These are phyloP conservation scores for Cebus imitator DNA, from an alignment of 2,113 vertebrate genomes.

Conservation along the genomic window DNA sequence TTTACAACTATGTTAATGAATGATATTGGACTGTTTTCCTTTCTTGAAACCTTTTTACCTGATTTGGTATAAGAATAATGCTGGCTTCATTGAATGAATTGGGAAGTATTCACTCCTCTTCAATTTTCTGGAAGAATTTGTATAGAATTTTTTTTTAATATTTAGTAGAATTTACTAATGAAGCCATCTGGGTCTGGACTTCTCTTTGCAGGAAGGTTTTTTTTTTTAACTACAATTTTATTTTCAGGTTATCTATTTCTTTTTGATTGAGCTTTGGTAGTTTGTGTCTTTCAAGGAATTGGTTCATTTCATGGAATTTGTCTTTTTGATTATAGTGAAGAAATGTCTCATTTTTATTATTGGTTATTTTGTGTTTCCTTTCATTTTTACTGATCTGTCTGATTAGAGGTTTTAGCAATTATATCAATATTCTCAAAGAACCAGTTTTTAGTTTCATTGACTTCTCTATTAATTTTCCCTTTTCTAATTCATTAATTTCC, in stretches of 20 bases:
- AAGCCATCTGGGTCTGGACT: neutral
- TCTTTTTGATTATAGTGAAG: neutral
- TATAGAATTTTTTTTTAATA: neutral
- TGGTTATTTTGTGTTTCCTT: neutral
- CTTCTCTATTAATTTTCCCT: neutral
- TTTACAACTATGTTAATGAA: neutral
- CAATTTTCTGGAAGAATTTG: neutral
- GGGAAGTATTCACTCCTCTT: neutral
- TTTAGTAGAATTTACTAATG: neutral
- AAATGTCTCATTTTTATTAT: neutral
- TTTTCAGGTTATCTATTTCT: neutral
- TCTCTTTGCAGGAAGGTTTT: neutral
- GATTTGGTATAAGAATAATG: neutral
- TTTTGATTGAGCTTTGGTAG: neutral
- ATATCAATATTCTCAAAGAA: neutral
- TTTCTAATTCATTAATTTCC: neutral
- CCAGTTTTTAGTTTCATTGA: neutral
- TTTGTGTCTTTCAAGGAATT: neutral
- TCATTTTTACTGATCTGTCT: neutral
- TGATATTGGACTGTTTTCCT: neutral
- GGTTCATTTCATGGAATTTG: neutral
- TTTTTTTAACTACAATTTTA: neutral
- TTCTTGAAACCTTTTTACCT: neutral
- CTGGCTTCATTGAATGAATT: neutral
- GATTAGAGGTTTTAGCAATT: neutral